phyloP scores from a whole-genome alignment of 2,888 invertebrate genomes.

The Pherbina coryleti region DNA sequence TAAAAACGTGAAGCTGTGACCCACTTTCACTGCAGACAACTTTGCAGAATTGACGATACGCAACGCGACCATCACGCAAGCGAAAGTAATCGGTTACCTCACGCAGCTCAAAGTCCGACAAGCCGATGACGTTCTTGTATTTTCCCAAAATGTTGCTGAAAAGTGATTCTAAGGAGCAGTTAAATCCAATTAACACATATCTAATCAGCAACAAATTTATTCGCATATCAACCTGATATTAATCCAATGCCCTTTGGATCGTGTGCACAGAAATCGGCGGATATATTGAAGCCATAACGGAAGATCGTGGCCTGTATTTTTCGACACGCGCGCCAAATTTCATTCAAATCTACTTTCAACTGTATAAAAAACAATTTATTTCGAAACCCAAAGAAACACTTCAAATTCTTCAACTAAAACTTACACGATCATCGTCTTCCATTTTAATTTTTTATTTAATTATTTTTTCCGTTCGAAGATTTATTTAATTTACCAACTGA shows the following conservation, averaged over 20 bases:
- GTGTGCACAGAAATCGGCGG: slow-evolving; percentile 77
- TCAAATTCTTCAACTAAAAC: background rate
- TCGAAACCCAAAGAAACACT: background rate
- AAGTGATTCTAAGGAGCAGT: slow-evolving; percentile 74
- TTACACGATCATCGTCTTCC: slow-evolving; percentile 50
- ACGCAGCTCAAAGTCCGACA: slow-evolving; percentile 79
- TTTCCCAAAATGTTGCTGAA: slow-evolving; percentile 80
- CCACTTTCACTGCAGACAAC: slow-evolving; percentile 72
- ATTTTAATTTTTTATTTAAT: slow-evolving; percentile 30
- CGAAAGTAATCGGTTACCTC: slow-evolving; percentile 84
- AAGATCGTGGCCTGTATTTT: slow-evolving; percentile 83
- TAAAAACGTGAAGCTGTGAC: slow-evolving; percentile 29
- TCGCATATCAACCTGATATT: slow-evolving; percentile 73
- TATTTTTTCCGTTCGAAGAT: background rate
- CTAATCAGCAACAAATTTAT: background rate
- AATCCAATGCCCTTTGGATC: slow-evolving; percentile 79
- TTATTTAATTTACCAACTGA: background rate
- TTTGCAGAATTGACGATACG: slow-evolving; percentile 82
- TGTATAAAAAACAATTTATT: background rate
- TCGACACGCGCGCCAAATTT: slow-evolving; percentile 84
- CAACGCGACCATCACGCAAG: slow-evolving; percentile 82
- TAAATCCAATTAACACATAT: background rate
- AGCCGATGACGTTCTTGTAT: slow-evolving; percentile 76
- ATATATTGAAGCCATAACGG: slow-evolving; percentile 79
- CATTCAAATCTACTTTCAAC: slow-evolving; percentile 69